Base-by-base conservation (phyloP, 1,140 invertebrate species). In the Drosophila rhopaloa region DNA sequence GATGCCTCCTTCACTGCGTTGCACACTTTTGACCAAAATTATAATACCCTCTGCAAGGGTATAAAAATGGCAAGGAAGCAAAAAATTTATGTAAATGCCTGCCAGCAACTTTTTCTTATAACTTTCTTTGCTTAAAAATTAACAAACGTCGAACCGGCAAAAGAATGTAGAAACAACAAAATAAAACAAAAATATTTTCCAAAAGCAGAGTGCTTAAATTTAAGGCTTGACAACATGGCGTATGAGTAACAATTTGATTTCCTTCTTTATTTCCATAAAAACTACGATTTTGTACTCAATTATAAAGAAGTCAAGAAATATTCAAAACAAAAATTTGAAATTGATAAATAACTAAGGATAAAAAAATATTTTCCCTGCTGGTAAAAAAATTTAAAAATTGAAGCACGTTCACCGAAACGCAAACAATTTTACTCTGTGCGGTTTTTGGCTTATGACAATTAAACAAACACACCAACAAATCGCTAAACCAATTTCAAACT, bases 41-140 rank as follows among this genome's bases (percentile, higher is more conserved):
- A n/a, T n/a, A n/a, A n/a, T n/a, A n/a, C n/a, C n/a, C n/a, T n/a
- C n/a, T n/a, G n/a, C n/a, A n/a, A n/a, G n/a, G n/a, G n/a, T n/a
- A n/a, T n/a, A 35, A 38, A 51, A 41, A 53, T 13, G 11, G 40
- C 19, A 53, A 53, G 67, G 43, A 73, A 27, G 62, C 48, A 41
- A 54, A 41, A 79, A 79, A 75, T 13, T 13, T 62, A 80, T 83
- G 80, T 76, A 83, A 83, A 83, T 83, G 58, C 58, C 60, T 50
- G 71, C 56, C 27, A 10, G 14, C 3, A 82, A 86, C 65, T 84
- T 81, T 73, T 53, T 13, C 46, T 40, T 63, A 61, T 38, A 79
- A 82, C 59, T 67, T 67, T 62, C 41, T 51, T 77, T 85, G 63
- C 63, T 81, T 73, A 48, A 71, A 76, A 85, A 85, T 85, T 85